Conservation (phyloP, 2,888 invertebrate species). For the Aplocera efformata region DNA sequence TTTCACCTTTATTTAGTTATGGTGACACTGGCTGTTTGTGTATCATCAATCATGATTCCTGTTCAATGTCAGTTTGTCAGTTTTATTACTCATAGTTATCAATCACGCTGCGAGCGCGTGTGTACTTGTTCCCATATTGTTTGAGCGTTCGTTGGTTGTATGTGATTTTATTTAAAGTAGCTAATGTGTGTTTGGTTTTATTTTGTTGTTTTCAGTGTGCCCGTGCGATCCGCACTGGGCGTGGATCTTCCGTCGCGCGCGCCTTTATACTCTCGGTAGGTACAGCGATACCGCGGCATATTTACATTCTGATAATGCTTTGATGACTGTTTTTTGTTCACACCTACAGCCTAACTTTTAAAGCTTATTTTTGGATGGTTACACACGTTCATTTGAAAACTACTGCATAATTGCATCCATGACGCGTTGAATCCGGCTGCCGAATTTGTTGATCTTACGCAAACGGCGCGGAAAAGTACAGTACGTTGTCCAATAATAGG, state of each 20-base stretch:
- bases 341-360: constrained; percentile 9
- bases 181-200: constrained; percentile 6
- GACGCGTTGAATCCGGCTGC: constrained; percentile 11
- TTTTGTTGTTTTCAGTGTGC: constrained; percentile 54
- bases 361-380: background rate
- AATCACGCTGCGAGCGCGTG: constrained; percentile 16
- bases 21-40: constrained; percentile 2
- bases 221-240: constrained; percentile 77
- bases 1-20: constrained; percentile 8
- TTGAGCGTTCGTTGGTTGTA: background rate
- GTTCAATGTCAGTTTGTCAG: constrained; percentile 5
- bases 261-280: constrained; percentile 56
- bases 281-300: constrained; percentile 31
- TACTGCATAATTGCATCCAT: constrained; percentile 2
- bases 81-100: constrained; percentile 19
- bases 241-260: constrained; percentile 23
- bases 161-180: constrained; percentile 6
- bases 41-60: constrained; percentile 9
- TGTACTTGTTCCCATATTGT: constrained; percentile 1
- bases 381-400: no score
- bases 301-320: constrained; percentile 34
- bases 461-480: constrained; percentile 28
- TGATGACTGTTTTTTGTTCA: constrained; percentile 26
- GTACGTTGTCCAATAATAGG: constrained; percentile 13
- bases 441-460: constrained; percentile 21